Conservation (phyloP, 2,113 vertebrate genomes). For the Casuarius casuarius region DNA sequence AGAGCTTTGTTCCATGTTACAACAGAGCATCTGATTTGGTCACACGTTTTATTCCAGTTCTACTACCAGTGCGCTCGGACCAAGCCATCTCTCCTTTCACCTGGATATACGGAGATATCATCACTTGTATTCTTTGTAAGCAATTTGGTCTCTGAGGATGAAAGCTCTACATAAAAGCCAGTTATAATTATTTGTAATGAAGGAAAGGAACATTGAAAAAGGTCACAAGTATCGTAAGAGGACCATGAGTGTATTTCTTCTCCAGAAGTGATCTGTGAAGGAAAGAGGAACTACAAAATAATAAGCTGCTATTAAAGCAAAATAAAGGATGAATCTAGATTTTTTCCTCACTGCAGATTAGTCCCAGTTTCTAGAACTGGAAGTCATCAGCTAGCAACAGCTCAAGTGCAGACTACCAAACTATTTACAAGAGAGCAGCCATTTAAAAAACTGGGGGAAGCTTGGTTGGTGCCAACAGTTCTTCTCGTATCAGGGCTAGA, state of each 20-base stretch:
- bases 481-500: background rate
- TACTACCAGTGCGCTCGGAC: background rate
- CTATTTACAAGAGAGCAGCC: background rate
- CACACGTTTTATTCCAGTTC: background rate
- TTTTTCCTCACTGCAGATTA: background rate
- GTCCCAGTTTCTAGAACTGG: background rate
- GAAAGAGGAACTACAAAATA: background rate
- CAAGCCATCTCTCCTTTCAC: background rate
- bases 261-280: background rate
- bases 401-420: too few relatives aligned
- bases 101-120: background rate
- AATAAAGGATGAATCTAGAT: fast-evolving
- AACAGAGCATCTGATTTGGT: background rate
- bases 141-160: background rate
- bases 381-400: background rate
- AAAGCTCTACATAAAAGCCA: background rate
- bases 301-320: background rate
- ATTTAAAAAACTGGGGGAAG: fast-evolving
- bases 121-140: background rate
- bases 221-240: background rate
- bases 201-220: background rate
- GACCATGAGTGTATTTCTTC: background rate
- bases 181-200: too few relatives aligned
- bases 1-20: background rate
- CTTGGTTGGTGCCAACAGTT: fast-evolving